Evolutionary conservation across 2,113 vertebrate genomes (phyloP).

Genomic region (Corvus moneduloides): DNA sequence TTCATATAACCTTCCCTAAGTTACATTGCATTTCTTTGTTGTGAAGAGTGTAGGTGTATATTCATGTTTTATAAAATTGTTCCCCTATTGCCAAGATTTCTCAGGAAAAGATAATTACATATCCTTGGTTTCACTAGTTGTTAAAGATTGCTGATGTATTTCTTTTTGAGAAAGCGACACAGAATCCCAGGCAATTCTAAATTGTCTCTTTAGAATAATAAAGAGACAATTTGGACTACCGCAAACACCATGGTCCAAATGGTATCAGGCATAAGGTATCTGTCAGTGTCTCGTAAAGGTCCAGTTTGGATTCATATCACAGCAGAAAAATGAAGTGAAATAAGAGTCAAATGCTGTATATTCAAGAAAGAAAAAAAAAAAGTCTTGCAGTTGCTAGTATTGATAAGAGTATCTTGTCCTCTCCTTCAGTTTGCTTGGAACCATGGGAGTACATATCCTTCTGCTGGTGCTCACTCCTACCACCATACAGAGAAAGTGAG

Average conservation of each 20-base stretch:
- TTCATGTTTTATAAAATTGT: neutral
- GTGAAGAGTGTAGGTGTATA: neutral
- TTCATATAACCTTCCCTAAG: neutral
- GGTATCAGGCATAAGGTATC: neutral
- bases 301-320: neutral
- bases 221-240: neutral
- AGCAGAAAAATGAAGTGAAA: neutral
- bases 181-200: neutral
- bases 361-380: neutral
- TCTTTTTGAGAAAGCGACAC: neutral
- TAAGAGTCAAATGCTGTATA: neutral
- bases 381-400: neutral
- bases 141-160: neutral
- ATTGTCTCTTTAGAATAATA: neutral
- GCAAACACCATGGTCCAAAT: neutral
- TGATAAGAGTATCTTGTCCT: neutral
- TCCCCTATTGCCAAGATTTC: neutral
- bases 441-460: accelerated
- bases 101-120: neutral
- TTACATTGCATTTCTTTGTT: neutral
- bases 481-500: neutral
- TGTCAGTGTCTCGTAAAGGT: neutral
- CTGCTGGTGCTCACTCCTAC: neutral
- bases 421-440: neutral
- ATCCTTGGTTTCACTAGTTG: neutral